Evolutionary conservation across 2,113 vertebrate genomes (phyloP), one percentile per base, ranked within the genome.

Genomic region (Delphinapterus leucas): DNA sequence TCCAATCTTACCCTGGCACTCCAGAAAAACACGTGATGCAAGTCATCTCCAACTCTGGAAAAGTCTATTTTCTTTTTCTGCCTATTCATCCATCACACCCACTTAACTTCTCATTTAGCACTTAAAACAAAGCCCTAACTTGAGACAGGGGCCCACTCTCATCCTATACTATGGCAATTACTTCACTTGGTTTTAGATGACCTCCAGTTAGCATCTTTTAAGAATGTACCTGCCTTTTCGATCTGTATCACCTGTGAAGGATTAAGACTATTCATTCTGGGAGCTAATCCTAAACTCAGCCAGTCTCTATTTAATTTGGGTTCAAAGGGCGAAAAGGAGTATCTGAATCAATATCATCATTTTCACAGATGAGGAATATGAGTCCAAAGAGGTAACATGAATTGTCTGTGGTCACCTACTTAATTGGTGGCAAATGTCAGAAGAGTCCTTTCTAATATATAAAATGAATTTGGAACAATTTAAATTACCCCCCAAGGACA

Each of bases 381-480:
- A 95, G 79, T 91, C 33, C 47, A 96, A 91, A 63, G 44, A 95
- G n/a, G 61, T 49, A 58, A 70, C 10, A 95, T 58, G 17, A 93
- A 93, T 58, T 87, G 18, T 9, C 60, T 82, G 70, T 70, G 18
- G 60, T 70, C 31, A 91, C 21, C 70, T 47, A 74, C 21, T 77
- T 95, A 95, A 93, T 53, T 89, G 83, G 20, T 85, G 61, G n/a
- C 55, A 95, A 63, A 28, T 70, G 38, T 85, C 36, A 95, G 23
- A 95, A 44, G 26, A 86, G 26, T 36, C 76, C 71, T 90, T 73
- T 84, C 53, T 65, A n/a, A 47, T 67, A 47, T 61, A 73, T 58
- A 53, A 95, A 95, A 87, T 74, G n/a, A 88, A 94, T 82, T 28
- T 91, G 44, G 92, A 38, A 86, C 55, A 81, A 93, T 83, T 94